Evolutionary conservation across 2,888 invertebrate genomes (phyloP).

Genomic region (Nudaria mundana): DNA sequence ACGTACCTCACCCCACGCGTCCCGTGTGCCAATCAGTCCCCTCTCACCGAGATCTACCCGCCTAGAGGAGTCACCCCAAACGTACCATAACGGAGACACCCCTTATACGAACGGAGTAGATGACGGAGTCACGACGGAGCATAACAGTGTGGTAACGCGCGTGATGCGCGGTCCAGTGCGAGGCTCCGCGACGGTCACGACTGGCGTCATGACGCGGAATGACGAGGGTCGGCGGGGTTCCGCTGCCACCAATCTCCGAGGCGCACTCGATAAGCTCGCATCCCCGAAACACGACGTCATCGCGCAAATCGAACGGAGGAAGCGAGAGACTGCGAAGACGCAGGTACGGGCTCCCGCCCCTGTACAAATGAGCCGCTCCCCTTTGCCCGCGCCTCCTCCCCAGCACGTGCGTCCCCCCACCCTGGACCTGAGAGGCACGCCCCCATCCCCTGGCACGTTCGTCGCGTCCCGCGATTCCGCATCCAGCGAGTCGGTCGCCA

Average conservation of each 20-base stretch:
- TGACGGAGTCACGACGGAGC: slow-evolving; percentile 76
- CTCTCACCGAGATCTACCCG: slow-evolving; percentile 31
- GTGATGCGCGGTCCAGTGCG: slow-evolving; percentile 89
- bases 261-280: slow-evolving; percentile 79
- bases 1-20: slow-evolving; percentile 28
- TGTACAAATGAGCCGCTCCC: slow-evolving; percentile 48
- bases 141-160: slow-evolving; percentile 83
- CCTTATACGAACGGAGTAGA: slow-evolving; percentile 39
- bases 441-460: slow-evolving; percentile 42
- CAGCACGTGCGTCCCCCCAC: slow-evolving; percentile 41
- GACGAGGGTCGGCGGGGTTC: slow-evolving; percentile 47
- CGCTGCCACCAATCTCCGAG: slow-evolving; percentile 67
- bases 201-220: slow-evolving; percentile 80
- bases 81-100: slow-evolving; percentile 43
- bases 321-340: slow-evolving; percentile 41
- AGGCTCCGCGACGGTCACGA: slow-evolving; percentile 85
- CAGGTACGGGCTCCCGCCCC: slow-evolving; percentile 61
- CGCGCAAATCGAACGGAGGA: slow-evolving; percentile 50
- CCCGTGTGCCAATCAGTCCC: slow-evolving; percentile 34
- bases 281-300: slow-evolving; percentile 54
- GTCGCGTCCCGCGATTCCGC: slow-evolving; percentile 62
- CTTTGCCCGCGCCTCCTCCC: slow-evolving; percentile 52
- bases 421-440: slow-evolving; percentile 39
- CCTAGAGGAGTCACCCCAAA: slow-evolving; percentile 27
- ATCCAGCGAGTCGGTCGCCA: slow-evolving; percentile 55